phyloP scores from a whole-genome alignment of 2,113 vertebrate genomes.

The Lichenostomus cassidix region DNA sequence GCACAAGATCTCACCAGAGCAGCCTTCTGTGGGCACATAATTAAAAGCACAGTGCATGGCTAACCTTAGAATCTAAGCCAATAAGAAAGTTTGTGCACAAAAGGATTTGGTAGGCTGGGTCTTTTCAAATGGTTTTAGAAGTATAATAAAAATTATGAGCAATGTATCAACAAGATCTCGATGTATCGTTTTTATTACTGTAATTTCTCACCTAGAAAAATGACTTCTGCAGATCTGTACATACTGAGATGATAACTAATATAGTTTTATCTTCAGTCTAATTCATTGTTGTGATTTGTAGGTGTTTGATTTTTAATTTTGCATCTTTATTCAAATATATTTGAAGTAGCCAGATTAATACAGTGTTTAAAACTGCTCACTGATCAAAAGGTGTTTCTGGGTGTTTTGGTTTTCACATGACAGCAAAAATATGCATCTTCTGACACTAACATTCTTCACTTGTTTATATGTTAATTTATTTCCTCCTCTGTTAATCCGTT shows the following conservation, averaged over 20 bases:
- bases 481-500: not conserved
- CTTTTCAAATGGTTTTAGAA: not conserved
- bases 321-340: slow-evolving; percentile 20
- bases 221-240: not conserved
- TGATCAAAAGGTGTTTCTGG: not conserved
- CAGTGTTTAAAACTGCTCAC: not conserved
- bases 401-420: not conserved
- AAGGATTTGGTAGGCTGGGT: not conserved
- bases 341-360: not conserved
- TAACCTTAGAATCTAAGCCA: not conserved
- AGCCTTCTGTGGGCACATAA: not conserved
- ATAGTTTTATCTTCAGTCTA: not conserved
- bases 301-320: not conserved
- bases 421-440: not conserved
- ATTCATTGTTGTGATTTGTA: not conserved
- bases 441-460: not conserved
- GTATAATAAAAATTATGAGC: not conserved
- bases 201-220: not conserved
- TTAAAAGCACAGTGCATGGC: not conserved
- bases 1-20: not conserved
- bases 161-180: not conserved
- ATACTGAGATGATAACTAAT: not conserved
- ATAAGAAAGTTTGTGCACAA: not conserved
- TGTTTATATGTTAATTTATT: not conserved
- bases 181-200: not conserved